Conservation (phyloP, 2,888 invertebrate genomes). For the Dendrolimus pini region DNA sequence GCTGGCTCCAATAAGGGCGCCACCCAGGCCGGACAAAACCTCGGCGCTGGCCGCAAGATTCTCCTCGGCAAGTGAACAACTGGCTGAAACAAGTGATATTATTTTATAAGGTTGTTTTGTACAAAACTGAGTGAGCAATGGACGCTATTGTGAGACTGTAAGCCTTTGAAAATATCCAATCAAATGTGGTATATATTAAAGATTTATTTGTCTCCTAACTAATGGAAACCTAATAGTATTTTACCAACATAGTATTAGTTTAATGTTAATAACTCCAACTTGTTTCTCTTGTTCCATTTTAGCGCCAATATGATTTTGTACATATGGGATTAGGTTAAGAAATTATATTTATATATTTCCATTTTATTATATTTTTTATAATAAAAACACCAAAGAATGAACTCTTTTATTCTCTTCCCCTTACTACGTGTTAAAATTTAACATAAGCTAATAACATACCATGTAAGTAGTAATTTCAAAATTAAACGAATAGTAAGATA, state of each 20-base stretch:
- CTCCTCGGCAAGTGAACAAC: conserved; percentile 88
- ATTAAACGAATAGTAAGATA: too few relatives aligned
- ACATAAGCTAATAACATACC: too few relatives aligned
- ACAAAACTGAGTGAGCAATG: conserved; percentile 56
- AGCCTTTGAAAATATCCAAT: conserved; percentile 46
- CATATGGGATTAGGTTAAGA: conserved; percentile 63
- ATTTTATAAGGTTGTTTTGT: conserved; percentile 61
- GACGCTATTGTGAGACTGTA: conserved; percentile 59
- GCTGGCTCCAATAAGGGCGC: conserved; percentile 98
- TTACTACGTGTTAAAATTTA: too few relatives aligned
- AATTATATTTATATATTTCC: conserved; percentile 60
- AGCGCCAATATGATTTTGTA: conserved; percentile 61
- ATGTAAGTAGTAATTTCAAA: too few relatives aligned
- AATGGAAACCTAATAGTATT: conserved; percentile 21
- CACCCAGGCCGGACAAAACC: conserved; percentile 92
- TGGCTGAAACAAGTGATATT: conserved; percentile 61
- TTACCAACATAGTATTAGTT: conserved; percentile 11
- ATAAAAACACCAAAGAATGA: conserved; percentile 35
- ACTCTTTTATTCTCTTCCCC: not conserved
- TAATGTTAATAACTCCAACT: conserved; percentile 20
- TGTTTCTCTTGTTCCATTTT: conserved; percentile 44
- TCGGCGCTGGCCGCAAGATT: conserved; percentile 94
- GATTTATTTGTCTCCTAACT: conserved; percentile 26
- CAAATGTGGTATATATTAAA: conserved; percentile 35
- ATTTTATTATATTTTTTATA: conserved; percentile 65